Base-by-base conservation (phyloP, 2,888 invertebrate species). In the Heterodera filipjevi region DNA sequence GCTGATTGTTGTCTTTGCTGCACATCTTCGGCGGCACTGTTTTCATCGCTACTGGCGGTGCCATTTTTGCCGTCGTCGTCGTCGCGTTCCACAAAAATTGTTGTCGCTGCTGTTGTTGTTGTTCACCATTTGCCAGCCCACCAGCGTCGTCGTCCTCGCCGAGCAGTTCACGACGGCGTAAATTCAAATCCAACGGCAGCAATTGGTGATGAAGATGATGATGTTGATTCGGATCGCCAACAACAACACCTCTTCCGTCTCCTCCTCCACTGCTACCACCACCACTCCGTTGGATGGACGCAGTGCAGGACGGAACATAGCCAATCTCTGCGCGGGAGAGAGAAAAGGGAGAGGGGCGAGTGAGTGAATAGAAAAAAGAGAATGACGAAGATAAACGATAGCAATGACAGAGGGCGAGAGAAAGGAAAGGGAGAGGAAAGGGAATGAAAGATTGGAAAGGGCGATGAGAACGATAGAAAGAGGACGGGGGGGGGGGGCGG, bases 241-340 rank as follows among this genome's bases (percentile, higher is more conserved):
- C 59, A 35, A 68, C 66, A 70, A 39, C 27, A 46, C 33, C 66
- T n/a, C n/a, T n/a, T n/a, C n/a, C n/a, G n/a, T n/a, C n/a, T n/a
- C n/a, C n/a, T n/a, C n/a, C n/a, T n/a, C 33, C 70, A 53, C 49
- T 77, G 72, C 32, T 72, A 30, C 35, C 70, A 16, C 66, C 35
- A n/a, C 79, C 75, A 12, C 59, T 27, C 22, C 78, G 33, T 75
- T 84, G 85, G 39, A 82, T 78, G 64, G 81, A 73, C 22, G 80
- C 77, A 32, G 85, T 84, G 75, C 77, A 75, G 46, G 80, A 81
- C 32, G 85, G 82, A 49, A 79, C 81, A 70, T 78, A 85, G 30
- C 85, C 84, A 70, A 89, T 86, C 77, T 89, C 68, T 68, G 59
- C n/a, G 59, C 59, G 49, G 19, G 14, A 53, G 53, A 19, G 53